Evolutionary conservation across 2,113 vertebrate species (phyloP), one percentile per base, ranked within the genome.

Genomic region (Thinocorus orbignyianus): DNA sequence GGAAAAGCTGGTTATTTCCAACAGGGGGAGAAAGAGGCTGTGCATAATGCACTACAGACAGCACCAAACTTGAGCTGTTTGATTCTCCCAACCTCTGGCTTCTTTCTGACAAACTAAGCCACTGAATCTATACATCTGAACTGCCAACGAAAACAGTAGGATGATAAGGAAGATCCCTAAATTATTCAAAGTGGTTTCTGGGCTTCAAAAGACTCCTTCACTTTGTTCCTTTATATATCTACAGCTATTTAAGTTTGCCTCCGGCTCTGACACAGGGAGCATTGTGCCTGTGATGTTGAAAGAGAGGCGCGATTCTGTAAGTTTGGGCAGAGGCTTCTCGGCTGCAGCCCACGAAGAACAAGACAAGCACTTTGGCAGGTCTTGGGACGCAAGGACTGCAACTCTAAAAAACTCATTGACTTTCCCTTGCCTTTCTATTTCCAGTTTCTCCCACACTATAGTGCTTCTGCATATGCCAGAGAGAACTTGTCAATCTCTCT

Each of bases 191-290:
- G 93, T 85, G 88, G 88, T 91, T 92, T 87, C 93, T 92, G 72
- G 83, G 77, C 96, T 96, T 97, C 96, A 96, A 97, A 97, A 95
- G 96, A 39, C 49, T 93, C 77, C 37, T 93, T 94, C 52, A 65
- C 96, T 97, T 96, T 97, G 93, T 96, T 97, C 96, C 95, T 95
- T 94, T 92, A 57, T 92, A 39, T 91, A 93, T 96, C 92, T 89
- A 76, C 49, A 87, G 92, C 77, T 88, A 91, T 87, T 95, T 96
- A 92, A 89, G 80, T 92, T 94, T 81, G 83, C 96, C 96, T 88
- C 48, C 0, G 14, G 90, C 90, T 96, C 95, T 90, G 93, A 96
- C 88, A 94, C 69, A 91, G 72, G 83, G 93, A 88, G 90, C 90
- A 54, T 76, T 79, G 72, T 93, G 86, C 71, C 61, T 92, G 60